These are phyloP conservation scores for Poeciliopsis turrubarensis DNA, from an alignment of 2,113 vertebrate genomes.

Conservation along the genomic window DNA sequence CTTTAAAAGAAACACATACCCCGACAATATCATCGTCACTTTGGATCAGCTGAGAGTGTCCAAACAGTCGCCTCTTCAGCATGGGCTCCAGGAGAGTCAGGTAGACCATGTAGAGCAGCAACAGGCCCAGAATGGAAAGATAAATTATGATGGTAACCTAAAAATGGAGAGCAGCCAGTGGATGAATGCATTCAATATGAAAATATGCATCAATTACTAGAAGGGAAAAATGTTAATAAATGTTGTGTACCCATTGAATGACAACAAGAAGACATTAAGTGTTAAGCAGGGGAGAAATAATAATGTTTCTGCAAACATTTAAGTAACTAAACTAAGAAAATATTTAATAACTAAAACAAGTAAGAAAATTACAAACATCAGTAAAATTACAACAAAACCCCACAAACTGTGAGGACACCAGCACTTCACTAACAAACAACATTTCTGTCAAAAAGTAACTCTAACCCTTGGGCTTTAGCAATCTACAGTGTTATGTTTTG, in stretches of 20 bases:
- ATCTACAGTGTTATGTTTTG: background rate
- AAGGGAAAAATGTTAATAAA: background rate
- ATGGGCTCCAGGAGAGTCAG: constrained; percentile 95
- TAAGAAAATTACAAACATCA: too few relatives aligned
- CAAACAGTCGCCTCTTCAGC: constrained; percentile 94
- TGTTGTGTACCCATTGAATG: background rate
- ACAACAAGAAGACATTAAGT: background rate
- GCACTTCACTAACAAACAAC: too few relatives aligned
- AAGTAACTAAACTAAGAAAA: too few relatives aligned
- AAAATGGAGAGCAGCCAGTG: constrained; percentile 18
- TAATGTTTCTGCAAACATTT: too few relatives aligned
- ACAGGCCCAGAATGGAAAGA: constrained; percentile 93
- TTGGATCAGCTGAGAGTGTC: constrained; percentile 95
- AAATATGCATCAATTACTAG: background rate
- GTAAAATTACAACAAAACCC: too few relatives aligned
- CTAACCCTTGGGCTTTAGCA: background rate
- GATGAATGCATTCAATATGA: background rate
- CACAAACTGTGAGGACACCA: too few relatives aligned
- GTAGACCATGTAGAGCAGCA: constrained; percentile 98
- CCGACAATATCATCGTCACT: constrained; percentile 94
- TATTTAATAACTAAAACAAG: too few relatives aligned
- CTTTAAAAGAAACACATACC: constrained; percentile 79
- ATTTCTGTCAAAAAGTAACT: background rate
- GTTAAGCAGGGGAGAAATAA: too few relatives aligned
- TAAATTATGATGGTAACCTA: constrained; percentile 97